phyloP scores from a whole-genome alignment of 2,113 vertebrate genomes.

The Chrysemys picta region DNA sequence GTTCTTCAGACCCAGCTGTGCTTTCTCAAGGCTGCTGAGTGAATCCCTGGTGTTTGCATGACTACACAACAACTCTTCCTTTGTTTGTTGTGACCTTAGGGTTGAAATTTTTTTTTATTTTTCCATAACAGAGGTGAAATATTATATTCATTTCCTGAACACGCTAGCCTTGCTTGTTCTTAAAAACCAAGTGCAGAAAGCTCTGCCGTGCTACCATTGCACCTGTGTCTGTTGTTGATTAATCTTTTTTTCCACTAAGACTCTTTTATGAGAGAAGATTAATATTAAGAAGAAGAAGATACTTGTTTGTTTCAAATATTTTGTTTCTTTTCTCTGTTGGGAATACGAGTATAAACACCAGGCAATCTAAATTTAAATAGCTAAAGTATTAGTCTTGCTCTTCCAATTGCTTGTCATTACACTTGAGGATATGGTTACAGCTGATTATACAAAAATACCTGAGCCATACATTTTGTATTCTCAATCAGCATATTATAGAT shows the following conservation, averaged over 20 bases:
- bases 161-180: not conserved
- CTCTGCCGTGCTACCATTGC: not conserved
- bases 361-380: conserved; percentile 77
- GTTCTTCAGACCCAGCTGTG: fast-evolving
- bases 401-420: conserved; percentile 74
- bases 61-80: not conserved
- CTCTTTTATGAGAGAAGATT: conserved; percentile 63
- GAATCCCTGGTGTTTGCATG: not conserved
- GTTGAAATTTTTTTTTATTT: not conserved
- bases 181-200: not conserved
- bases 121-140: not conserved
- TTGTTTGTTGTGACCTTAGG: not conserved
- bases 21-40: not conserved
- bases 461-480: conserved; percentile 75
- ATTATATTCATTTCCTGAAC: not conserved
- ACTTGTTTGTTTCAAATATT: conserved; percentile 77
- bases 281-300: conserved; percentile 66
- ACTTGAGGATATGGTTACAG: conserved; percentile 72
- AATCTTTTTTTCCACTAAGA: conserved; percentile 56
- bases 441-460: conserved; percentile 75
- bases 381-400: conserved; percentile 69
- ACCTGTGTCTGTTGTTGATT: conserved; percentile 45
- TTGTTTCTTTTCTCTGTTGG: conserved; percentile 63
- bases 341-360: conserved; percentile 74
- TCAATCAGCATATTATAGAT: conserved; percentile 78